These are phyloP conservation scores for Dicentrarchus labrax DNA, from an alignment of 2,113 vertebrate species.

Conservation along the genomic window DNA sequence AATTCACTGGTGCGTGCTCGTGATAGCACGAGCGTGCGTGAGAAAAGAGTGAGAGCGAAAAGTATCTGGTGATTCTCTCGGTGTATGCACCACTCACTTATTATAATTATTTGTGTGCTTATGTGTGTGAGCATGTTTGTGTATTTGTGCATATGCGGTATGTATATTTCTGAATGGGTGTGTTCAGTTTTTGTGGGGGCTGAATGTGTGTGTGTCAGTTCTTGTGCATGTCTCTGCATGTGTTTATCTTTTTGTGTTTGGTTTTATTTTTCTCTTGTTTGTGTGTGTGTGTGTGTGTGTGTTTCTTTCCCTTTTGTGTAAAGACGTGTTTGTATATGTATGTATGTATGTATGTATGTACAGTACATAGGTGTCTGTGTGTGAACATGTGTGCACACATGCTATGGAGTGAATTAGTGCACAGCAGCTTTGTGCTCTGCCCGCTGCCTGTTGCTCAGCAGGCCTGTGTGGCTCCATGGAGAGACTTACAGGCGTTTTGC, in stretches of 20 bases:
- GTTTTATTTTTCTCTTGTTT: not conserved
- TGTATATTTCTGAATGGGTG: not conserved
- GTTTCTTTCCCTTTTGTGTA: not conserved
- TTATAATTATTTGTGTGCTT: not conserved
- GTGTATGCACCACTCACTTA: not conserved
- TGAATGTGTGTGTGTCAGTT: not conserved
- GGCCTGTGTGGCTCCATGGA: slow-evolving; percentile 66
- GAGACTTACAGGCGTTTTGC: slow-evolving; percentile 77
- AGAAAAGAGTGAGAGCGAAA: not conserved
- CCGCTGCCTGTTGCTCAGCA: slow-evolving; percentile 78
- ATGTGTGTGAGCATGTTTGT: slow-evolving; percentile 12
- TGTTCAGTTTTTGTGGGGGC: not conserved
- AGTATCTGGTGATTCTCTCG: slow-evolving; percentile 24
- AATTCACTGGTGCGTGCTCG: slow-evolving; percentile 36
- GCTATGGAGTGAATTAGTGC: slow-evolving; percentile 42
- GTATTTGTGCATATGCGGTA: not conserved
- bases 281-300: not conserved
- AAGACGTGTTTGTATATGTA: not conserved
- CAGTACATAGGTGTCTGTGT: not conserved
- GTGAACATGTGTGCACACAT: slow-evolving; percentile 19
- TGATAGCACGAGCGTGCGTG: not conserved
- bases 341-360: not conserved
- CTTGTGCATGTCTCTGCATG: not conserved
- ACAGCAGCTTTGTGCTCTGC: slow-evolving; percentile 54
- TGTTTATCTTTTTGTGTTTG: not conserved